Evolutionary conservation across 2,888 invertebrate species (phyloP).

Genomic region (Drosophila ustulata): DNA sequence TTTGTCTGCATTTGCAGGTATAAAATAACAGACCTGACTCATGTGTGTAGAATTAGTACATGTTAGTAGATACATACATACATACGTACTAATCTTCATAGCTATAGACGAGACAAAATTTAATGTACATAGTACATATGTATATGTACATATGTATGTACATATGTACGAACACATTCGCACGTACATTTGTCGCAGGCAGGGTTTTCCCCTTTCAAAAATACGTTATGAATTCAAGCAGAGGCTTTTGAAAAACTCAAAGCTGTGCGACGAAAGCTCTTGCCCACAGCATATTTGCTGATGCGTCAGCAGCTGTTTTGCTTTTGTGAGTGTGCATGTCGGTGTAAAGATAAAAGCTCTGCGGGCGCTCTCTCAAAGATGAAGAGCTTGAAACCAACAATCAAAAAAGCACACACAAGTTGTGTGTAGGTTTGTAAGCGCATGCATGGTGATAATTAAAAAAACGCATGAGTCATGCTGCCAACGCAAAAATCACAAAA

Average conservation of each 20-base stretch:
- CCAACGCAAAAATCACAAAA: constrained; percentile 51
- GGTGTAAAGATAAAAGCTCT: constrained; percentile 65
- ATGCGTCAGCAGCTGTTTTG: constrained; percentile 31
- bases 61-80: no score
- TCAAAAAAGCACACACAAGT: constrained; percentile 6
- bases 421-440: neutral
- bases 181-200: no score
- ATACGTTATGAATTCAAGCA: constrained; percentile 35
- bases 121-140: no score
- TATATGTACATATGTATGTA: no score
- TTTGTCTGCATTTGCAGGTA: no score
- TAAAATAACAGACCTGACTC: neutral
- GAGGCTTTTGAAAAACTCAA: constrained; percentile 17
- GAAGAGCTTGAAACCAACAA: constrained; percentile 45
- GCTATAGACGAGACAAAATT: neutral
- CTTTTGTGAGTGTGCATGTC: constrained; percentile 21
- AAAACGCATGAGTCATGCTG: constrained; percentile 72
- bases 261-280: constrained; percentile 12
- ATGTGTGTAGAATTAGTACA: neutral
- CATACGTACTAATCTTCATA: neutral
- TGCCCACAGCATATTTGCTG: constrained; percentile 11
- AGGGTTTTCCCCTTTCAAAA: constrained; percentile 7
- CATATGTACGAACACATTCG: no score
- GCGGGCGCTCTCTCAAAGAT: constrained; percentile 38
- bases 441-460: constrained; percentile 31